A percentile compares a stretch with the other conserved stretches of the same genome.
Evolutionary conservation across 64 coral and sea anemone species (phyloP).

Genomic region (Orbicella faveolata): DNA sequence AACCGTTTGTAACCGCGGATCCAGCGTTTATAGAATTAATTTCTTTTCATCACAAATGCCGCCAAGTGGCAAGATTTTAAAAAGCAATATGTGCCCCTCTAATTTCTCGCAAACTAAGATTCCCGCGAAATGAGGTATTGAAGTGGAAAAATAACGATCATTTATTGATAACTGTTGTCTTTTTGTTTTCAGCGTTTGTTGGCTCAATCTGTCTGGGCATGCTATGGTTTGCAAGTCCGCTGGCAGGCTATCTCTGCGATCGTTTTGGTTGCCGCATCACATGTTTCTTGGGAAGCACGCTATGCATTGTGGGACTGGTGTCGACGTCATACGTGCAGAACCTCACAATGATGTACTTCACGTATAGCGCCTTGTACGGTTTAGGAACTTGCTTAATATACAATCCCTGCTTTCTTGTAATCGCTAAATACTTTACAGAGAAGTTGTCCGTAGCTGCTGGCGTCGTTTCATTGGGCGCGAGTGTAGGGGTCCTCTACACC

Average conservation of each 20-base stretch:
- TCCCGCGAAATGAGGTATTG: no score
- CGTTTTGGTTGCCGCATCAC: conserved; percentile 55
- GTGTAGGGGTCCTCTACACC: conserved; percentile 26
- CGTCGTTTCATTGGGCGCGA: conserved; percentile 26
- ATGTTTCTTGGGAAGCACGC: conserved; percentile 10
- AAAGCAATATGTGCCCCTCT: no score
- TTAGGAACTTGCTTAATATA: conserved; percentile 41
- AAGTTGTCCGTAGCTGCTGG: conserved; percentile 52
- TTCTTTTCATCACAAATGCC: no score
- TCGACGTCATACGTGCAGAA: conserved; percentile 26
- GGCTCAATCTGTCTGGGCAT: conserved; percentile 48
- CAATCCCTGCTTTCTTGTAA: conserved; percentile 34
- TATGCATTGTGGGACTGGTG: conserved; percentile 38
- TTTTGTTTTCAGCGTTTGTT: conserved; percentile 47
- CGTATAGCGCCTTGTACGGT: conserved; percentile 42
- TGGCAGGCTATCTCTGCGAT: conserved; percentile 23
- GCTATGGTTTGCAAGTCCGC: conserved; percentile 43
- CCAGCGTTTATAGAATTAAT: no score
- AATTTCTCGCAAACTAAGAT: no score
- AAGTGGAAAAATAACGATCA: no score
- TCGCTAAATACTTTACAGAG: conserved; percentile 42
- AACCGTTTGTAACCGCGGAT: no score
- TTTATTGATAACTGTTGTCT: not conserved
- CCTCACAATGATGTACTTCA: conserved; percentile 49
- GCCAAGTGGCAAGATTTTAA: no score